Evolutionary conservation across 2,888 invertebrate species (phyloP).

Genomic region (Caenorhabditis sulstoni): DNA sequence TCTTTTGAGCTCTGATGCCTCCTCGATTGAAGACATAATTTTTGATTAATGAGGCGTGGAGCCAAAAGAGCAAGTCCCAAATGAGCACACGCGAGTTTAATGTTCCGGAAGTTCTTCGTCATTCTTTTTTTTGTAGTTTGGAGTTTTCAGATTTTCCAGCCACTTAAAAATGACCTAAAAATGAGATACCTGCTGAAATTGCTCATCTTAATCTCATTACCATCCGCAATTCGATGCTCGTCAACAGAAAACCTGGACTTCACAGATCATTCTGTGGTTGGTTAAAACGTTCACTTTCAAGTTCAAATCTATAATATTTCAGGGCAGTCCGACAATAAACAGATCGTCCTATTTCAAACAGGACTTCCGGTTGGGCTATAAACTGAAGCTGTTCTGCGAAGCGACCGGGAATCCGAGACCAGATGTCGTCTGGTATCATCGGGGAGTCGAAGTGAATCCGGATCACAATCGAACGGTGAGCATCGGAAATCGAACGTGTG

Average conservation of each 20-base stretch:
- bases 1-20: slow-evolving; percentile 5
- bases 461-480: slow-evolving; percentile 57
- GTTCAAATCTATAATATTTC: too few relatives aligned
- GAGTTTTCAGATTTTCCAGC: too few relatives aligned
- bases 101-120: neutral
- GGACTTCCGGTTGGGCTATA: slow-evolving; percentile 86
- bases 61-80: slow-evolving; percentile 8
- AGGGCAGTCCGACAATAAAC: slow-evolving; percentile 66
- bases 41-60: slow-evolving; percentile 11
- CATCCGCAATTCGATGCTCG: neutral
- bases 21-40: neutral
- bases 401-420: slow-evolving; percentile 92
- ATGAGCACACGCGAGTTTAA: neutral
- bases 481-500: neutral
- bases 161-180: neutral
- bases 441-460: slow-evolving; percentile 90
- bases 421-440: slow-evolving; percentile 94
- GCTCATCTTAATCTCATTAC: too few relatives aligned
- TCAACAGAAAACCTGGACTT: slow-evolving; percentile 28
- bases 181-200: neutral
- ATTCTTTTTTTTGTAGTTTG: neutral
- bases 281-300: too few relatives aligned
- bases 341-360: slow-evolving; percentile 68
- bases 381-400: slow-evolving; percentile 92
- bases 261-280: slow-evolving; percentile 40